These are phyloP conservation scores for Palythoa caribaeorum DNA, from an alignment of 92 coral and sea anemone genomes.

Conservation along the genomic window DNA sequence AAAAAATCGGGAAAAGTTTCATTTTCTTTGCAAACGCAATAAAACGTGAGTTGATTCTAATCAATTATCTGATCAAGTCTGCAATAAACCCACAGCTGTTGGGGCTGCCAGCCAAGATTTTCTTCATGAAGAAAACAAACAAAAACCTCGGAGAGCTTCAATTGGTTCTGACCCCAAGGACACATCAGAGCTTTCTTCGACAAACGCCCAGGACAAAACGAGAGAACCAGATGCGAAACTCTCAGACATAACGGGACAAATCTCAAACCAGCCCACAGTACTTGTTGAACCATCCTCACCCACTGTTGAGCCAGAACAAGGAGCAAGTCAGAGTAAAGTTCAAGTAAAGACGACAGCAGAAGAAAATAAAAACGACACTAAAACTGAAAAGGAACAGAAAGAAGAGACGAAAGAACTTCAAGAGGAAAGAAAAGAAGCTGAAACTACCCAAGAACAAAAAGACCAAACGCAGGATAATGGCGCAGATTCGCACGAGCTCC, in stretches of 20 bases:
- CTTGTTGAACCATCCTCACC: constrained; percentile 20
- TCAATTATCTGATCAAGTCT: not conserved
- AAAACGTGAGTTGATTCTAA: not conserved
- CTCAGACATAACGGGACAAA: constrained; percentile 21
- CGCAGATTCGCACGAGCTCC: not conserved
- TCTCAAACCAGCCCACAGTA: constrained; percentile 3
- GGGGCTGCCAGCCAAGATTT: constrained; percentile 35
- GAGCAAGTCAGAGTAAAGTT: not conserved
- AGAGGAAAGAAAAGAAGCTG: constrained; percentile 1
- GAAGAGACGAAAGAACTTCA: not conserved
- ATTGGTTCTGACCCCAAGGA: constrained; percentile 18
- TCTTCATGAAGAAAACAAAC: constrained; percentile 10
- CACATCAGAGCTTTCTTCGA: not conserved
- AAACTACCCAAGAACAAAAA: not conserved
- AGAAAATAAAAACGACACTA: not conserved
- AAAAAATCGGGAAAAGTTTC: too few relatives aligned
- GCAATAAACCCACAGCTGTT: not conserved
- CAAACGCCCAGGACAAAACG: not conserved
- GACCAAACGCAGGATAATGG: not conserved
- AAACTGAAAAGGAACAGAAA: not conserved
- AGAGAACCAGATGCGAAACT: not conserved
- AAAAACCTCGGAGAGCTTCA: constrained; percentile 30
- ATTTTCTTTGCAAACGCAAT: too few relatives aligned
- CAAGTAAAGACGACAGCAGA: not conserved
- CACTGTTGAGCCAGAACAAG: constrained; percentile 16